Base-by-base conservation (phyloP, 2,113 vertebrate species). In the Platysteira castanea region DNA sequence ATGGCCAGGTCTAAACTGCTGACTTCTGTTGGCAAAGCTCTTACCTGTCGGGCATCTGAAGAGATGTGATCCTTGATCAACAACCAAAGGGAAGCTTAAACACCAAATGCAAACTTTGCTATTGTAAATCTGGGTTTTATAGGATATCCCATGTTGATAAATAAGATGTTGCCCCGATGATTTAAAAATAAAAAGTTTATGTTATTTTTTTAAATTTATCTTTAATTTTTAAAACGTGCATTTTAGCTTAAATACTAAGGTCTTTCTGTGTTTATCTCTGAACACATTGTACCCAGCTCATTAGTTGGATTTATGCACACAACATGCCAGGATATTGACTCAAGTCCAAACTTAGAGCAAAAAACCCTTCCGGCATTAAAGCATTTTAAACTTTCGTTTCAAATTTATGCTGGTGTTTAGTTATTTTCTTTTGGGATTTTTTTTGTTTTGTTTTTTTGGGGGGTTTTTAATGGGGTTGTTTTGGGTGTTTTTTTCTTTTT, bases 1-100 rank as follows among this genome's bases (percentile, higher is more conserved):
- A 97, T 81, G 83, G 53, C 24, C 91, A 95, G 81, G 89, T 89
- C 86, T 87, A 71, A 90, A 60, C 49, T 78, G 49, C 47, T 59
- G 61, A 81, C 33, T 93, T 87, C 31, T 92, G 47, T 37, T 91
- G 84, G 60, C 73, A 94, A 92, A 92, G 24, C 33, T 84, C 12
- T 95, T 90, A 89, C 64, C 73, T 90, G 56, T 81, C 56, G 84
- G 22, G 28, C 17, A 37, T 60, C 21, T 15, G 15, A 84, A 84
- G 41, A 87, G 49, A 64, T 21, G 15, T 87, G 33, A 18, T 78
- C 35, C 37, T 81, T 87, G 76, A 89, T 60, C 33, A 92, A 49
- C 19, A 78, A 6, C 42, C 54, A 21, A 30, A 53, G 4, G 7
- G 14, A 92, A 76, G 9, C 2, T 65, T 60, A 79, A 73, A 57